Evolutionary conservation across 2,888 invertebrate species (phyloP).

Genomic region (Drosophila atripex): DNA sequence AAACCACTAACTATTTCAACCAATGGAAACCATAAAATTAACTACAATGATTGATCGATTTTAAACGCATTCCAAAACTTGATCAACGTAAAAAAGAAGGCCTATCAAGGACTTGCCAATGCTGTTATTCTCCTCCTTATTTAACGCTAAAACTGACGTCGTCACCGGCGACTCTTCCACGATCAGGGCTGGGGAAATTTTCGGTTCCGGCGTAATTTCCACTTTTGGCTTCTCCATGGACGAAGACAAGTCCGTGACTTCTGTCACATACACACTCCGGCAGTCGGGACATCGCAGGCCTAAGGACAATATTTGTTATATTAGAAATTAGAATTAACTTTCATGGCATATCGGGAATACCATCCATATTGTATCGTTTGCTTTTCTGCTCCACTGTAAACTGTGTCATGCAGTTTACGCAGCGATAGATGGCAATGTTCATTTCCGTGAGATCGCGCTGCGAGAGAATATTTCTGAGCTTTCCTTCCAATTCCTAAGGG

Average conservation of each 20-base stretch:
- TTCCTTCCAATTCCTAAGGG: slow-evolving; percentile 84
- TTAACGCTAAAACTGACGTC: slow-evolving; percentile 40
- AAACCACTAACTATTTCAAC: slow-evolving; percentile 10
- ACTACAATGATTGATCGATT: slow-evolving; percentile 1
- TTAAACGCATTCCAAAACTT: slow-evolving; percentile 31
- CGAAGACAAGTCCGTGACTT: slow-evolving; percentile 76
- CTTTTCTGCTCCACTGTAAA: slow-evolving; percentile 85
- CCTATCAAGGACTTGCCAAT: slow-evolving; percentile 75
- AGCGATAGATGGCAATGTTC: slow-evolving; percentile 85
- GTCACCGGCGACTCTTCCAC: slow-evolving; percentile 65
- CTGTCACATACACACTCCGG: slow-evolving; percentile 85
- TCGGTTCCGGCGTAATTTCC: slow-evolving; percentile 34
- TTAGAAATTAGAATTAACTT: not conserved
- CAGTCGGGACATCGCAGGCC: slow-evolving; percentile 86
- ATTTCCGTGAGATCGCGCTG: slow-evolving; percentile 84
- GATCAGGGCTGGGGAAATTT: slow-evolving; percentile 74
- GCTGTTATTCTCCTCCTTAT: slow-evolving; percentile 73
- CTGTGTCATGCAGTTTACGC: slow-evolving; percentile 87
- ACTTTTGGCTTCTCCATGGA: slow-evolving; percentile 60
- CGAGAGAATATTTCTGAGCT: slow-evolving; percentile 84
- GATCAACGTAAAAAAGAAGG: slow-evolving; percentile 28
- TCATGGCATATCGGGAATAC: slow-evolving; percentile 50
- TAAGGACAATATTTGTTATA: slow-evolving; percentile 31
- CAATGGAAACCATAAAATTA: slow-evolving; percentile 14
- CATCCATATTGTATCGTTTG: slow-evolving; percentile 60